Conservation (phyloP, 1,140 invertebrate genomes). For the Drosophila sechellia region DNA sequence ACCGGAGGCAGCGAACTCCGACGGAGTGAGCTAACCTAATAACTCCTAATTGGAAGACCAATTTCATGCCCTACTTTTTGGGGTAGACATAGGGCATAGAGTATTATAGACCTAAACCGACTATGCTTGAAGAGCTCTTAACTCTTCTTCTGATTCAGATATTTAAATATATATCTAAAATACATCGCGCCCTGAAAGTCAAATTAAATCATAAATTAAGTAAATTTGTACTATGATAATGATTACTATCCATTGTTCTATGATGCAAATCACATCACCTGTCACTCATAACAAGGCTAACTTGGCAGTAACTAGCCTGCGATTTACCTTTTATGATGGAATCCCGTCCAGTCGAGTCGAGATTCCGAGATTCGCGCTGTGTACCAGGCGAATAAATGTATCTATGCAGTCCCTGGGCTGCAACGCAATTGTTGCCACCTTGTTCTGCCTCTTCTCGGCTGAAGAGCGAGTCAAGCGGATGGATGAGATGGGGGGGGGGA, state of each 20-base stretch:
- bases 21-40: background rate
- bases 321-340: background rate
- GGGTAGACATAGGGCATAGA: background rate
- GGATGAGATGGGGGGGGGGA: conserved; percentile 5
- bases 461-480: conserved; percentile 37
- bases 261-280: background rate
- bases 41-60: conserved; percentile 9
- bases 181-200: too few relatives aligned
- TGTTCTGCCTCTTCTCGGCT: conserved; percentile 42
- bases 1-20: background rate
- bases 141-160: too few relatives aligned
- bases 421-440: conserved; percentile 74
- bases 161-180: too few relatives aligned
- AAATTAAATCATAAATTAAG: too few relatives aligned
- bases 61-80: background rate
- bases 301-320: too few relatives aligned
- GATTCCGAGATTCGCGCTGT: background rate
- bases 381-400: background rate
- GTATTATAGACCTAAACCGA: too few relatives aligned
- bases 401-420: conserved; percentile 43
- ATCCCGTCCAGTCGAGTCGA: background rate
- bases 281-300: background rate
- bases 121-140: too few relatives aligned
- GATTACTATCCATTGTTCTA: background rate
- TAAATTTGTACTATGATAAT: too few relatives aligned